Conservation (phyloP, 2,113 vertebrate species). For the Saguinus imperator region DNA sequence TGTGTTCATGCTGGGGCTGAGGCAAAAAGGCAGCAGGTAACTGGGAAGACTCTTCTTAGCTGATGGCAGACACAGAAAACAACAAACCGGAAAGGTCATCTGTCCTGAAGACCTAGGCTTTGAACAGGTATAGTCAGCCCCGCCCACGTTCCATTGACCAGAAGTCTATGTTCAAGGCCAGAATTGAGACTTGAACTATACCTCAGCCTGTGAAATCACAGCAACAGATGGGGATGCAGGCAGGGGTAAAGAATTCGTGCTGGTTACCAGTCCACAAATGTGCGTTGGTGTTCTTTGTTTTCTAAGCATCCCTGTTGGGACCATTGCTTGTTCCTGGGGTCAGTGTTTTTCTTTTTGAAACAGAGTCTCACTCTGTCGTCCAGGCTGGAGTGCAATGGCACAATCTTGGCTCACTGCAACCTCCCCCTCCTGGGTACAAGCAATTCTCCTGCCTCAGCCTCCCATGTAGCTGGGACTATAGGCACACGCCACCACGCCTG, state of each 20-base stretch:
- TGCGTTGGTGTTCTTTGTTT: background rate
- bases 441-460: background rate
- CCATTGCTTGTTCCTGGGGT: background rate
- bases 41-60: background rate
- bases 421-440: background rate
- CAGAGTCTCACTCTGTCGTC: background rate
- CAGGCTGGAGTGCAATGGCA: background rate
- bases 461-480: background rate
- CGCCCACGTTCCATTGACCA: background rate
- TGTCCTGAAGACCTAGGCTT: background rate
- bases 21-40: background rate
- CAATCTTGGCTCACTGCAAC: background rate
- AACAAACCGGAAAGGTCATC: background rate
- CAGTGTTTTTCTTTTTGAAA: background rate
- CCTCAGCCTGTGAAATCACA: background rate
- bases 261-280: background rate
- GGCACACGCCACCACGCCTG: background rate
- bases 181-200: background rate
- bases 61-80: background rate
- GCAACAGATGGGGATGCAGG: background rate
- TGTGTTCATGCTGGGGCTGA: background rate
- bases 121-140: background rate
- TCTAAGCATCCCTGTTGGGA: background rate
- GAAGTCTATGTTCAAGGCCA: background rate
- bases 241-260: background rate